These are phyloP conservation scores for Ophioderma brevispina DNA, from an alignment of 35 echinoderm and acorn worm genomes.

Conservation along the genomic window DNA sequence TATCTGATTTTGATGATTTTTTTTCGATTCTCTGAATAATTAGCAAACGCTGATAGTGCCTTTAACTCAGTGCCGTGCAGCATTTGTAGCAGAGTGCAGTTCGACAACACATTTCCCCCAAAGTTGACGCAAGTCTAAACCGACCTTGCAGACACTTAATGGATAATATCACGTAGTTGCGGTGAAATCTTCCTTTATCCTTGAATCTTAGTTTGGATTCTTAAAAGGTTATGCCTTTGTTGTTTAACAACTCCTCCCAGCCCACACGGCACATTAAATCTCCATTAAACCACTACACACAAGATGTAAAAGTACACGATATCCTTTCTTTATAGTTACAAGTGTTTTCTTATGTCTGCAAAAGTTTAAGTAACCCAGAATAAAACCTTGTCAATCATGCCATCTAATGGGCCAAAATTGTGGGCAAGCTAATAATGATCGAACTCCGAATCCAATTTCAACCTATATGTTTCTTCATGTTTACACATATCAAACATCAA, in stretches of 20 bases:
- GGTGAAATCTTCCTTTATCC: too few species aligned
- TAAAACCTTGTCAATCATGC: not conserved
- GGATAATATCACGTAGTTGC: too few species aligned
- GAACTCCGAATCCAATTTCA: not conserved
- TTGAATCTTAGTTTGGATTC: not conserved
- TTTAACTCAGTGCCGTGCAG: too few species aligned
- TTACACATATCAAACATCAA: not conserved
- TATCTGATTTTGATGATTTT: too few species aligned
- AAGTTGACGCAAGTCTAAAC: too few species aligned
- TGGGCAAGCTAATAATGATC: not conserved
- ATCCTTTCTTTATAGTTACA: not conserved
- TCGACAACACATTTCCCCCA: too few species aligned
- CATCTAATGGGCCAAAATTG: not conserved
- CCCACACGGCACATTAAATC: not conserved
- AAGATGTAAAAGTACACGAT: not conserved
- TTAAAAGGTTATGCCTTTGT: not conserved
- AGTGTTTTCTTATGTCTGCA: not conserved
- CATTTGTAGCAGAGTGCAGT: too few species aligned
- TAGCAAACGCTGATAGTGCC: too few species aligned
- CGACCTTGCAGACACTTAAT: too few species aligned
- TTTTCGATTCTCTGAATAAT: too few species aligned
- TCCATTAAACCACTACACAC: not conserved
- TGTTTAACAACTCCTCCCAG: not conserved
- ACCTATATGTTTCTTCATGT: not conserved
- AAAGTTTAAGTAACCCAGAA: not conserved